Evolutionary conservation across 2,113 vertebrate species (phyloP), one percentile per base, ranked within the genome.

Genomic region (Trematomus loennbergii): DNA sequence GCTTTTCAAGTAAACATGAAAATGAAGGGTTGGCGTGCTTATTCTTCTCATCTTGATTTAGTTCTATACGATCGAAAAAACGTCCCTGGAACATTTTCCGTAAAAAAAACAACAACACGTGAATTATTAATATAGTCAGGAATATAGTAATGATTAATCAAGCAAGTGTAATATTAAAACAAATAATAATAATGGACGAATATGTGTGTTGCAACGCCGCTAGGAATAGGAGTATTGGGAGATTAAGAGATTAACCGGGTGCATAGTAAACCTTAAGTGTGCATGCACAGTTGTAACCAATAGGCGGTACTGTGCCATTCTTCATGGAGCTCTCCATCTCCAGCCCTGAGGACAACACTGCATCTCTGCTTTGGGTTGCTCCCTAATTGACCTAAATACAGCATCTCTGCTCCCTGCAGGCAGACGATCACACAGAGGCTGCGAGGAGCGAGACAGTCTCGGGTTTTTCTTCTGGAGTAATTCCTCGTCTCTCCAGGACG

Each of bases 351-450:
- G 90, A 93, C 84, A 92, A 72, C 84, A 63, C 83, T 69, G 89
- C 77, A 64, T 87, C 92, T 87, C 85, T 90, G 92, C 94, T 90
- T 92, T 84, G 90, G 87, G 93, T 94, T 94, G 93, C 94, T 94
- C 92, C 86, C 92, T 91, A 91, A 93, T 92, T 96, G 95, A 96
- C 96, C 96, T 95, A 96, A 95, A 97, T 96, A 94, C 94, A 91
- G 82, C 92, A 86, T 88, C 87, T 88, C 89, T 82, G 75, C 89
- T 92, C 90, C 91, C 93, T 74, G 64, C 79, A 79, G 88, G 87
- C 91, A 91, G 90, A 81, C 89, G 6, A 87, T 77, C 80, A 49
- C 84, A 83, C 84, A 84, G 83, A 81, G 77, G 62, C 75, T 89
- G 67, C 13, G 62, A 79, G 68, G 29, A 84, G 50, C 77, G 52